Evolutionary conservation across 2,113 vertebrate species (phyloP).

Genomic region (Pangasianodon gigas): DNA sequence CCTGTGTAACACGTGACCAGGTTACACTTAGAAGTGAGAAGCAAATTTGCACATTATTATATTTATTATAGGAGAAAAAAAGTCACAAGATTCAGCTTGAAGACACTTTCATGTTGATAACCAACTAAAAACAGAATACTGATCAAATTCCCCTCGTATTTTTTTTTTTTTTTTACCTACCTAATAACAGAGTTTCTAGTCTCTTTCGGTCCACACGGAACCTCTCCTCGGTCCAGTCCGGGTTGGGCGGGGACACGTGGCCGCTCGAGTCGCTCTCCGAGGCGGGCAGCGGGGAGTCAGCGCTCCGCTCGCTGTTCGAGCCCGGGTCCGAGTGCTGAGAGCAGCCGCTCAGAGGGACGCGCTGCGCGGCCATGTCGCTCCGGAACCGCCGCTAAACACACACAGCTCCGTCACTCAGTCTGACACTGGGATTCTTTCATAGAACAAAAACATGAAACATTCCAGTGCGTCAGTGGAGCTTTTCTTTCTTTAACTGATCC

Average conservation of each 20-base stretch:
- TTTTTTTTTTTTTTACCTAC: constrained; percentile 66
- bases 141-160: neutral
- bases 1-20: neutral
- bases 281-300: constrained; percentile 85
- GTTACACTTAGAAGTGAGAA: neutral
- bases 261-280: constrained; percentile 87
- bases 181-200: constrained; percentile 93
- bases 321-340: constrained; percentile 86
- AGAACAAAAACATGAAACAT: neutral
- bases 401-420: constrained; percentile 28
- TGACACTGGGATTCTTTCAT: neutral
- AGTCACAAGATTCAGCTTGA: neutral
- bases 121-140: neutral
- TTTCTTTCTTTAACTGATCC: neutral
- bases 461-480: neutral
- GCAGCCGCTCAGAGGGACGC: constrained; percentile 81
- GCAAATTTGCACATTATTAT: neutral
- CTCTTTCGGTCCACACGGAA: constrained; percentile 98
- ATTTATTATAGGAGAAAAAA: neutral
- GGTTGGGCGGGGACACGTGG: constrained; percentile 75
- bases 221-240: constrained; percentile 94
- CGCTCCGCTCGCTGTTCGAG: constrained; percentile 92
- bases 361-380: constrained; percentile 82
- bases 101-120: neutral
- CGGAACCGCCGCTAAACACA: constrained; percentile 62